Percentiles rank a stretch among this genome's conserved stretches.
Conservation (phyloP, 2,888 invertebrate species). For the Spilosoma lubricipeda region DNA sequence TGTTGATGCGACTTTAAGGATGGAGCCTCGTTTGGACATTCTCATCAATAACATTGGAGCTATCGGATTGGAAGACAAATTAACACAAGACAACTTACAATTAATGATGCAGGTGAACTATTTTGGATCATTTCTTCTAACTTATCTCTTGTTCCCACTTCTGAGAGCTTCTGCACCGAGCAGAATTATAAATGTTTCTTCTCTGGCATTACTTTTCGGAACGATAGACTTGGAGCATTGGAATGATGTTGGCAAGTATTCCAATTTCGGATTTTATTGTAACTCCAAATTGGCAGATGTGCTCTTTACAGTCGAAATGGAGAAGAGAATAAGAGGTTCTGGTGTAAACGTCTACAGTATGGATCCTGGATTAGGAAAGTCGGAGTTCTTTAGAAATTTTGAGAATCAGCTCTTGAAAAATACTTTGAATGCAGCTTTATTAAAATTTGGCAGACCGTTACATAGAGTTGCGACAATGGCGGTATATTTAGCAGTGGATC, state of each 20-base stretch:
- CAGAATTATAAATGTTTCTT: slow-evolving; percentile 69
- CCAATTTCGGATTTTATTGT: slow-evolving; percentile 86
- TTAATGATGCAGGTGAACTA: slow-evolving; percentile 87
- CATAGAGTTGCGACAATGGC: slow-evolving; percentile 66
- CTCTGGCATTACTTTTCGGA: slow-evolving; percentile 89
- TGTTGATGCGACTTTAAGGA: slow-evolving; percentile 81
- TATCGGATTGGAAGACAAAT: slow-evolving; percentile 70
- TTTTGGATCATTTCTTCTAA: slow-evolving; percentile 71
- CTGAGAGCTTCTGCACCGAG: slow-evolving; percentile 69
- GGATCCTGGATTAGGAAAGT: slow-evolving; percentile 93
- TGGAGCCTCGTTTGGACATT: slow-evolving; percentile 80
- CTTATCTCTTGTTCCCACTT: slow-evolving; percentile 69
- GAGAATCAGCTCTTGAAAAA: slow-evolving; percentile 51
- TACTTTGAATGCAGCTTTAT: slow-evolving; percentile 56
- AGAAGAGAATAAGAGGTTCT: slow-evolving; percentile 63
- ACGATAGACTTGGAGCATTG: slow-evolving; percentile 89
- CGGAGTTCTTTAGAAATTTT: slow-evolving; percentile 90
- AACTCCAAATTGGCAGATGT: slow-evolving; percentile 72
- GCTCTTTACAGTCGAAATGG: slow-evolving; percentile 84
- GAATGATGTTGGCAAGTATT: slow-evolving; percentile 89
- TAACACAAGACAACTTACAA: slow-evolving; percentile 87
- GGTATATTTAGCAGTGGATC: slow-evolving; percentile 69
- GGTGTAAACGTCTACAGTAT: slow-evolving; percentile 92
- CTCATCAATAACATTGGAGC: slow-evolving; percentile 83
- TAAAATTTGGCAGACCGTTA: slow-evolving; percentile 60